Base-by-base conservation (phyloP, 1,140 invertebrate genomes). In the Dysdera silvatica region DNA sequence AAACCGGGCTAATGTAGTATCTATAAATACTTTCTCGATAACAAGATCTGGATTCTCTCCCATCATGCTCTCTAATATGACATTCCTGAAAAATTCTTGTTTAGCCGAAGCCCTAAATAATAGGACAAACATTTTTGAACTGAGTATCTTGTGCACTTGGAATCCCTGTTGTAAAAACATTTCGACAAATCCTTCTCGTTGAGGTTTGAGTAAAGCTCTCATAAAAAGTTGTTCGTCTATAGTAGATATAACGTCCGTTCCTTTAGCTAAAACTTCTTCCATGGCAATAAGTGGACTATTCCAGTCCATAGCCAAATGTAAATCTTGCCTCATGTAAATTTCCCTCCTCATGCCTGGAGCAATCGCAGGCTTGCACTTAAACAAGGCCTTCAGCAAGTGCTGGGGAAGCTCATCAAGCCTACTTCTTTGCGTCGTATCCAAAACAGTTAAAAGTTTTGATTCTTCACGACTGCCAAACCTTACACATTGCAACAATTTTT, bases 291-390 rank as follows among this genome's bases (percentile, higher is more conserved):
- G 73, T 4, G 74, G 71, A 56, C 72, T 63, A 53, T 78, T 78
- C 77, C 77, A 78, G 63, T 77, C 74, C 35, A 78, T 60, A 7
- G 74, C 72, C 16, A 78, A 66, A 31, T 70, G 69, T 3, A 78
- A 53, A 58, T 75, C 71, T 59, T 74, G 71, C 54, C 74, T 70
- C 12, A 73, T 49, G 14, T 66, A 49, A 16, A 16, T 32, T n/a
- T 61, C 49, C n/a, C n/a, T n/a, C n/a, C n/a, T n/a, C n/a, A n/a
- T n/a, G n/a, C n/a, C n/a, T n/a, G n/a, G n/a, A n/a, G n/a, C n/a
- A n/a, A n/a, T n/a, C 5, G 35, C 12, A n/a, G 12, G 45, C 70
- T 70, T 67, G 73, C 75, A 74, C 70, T 73, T 74, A 43, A 79
- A 76, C 6, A 78, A 52, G 28, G 76, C 76, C 26, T 64, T 71